Conservation (phyloP, 2,797 vertebrate species). For the Siniperca scherzeri region DNA sequence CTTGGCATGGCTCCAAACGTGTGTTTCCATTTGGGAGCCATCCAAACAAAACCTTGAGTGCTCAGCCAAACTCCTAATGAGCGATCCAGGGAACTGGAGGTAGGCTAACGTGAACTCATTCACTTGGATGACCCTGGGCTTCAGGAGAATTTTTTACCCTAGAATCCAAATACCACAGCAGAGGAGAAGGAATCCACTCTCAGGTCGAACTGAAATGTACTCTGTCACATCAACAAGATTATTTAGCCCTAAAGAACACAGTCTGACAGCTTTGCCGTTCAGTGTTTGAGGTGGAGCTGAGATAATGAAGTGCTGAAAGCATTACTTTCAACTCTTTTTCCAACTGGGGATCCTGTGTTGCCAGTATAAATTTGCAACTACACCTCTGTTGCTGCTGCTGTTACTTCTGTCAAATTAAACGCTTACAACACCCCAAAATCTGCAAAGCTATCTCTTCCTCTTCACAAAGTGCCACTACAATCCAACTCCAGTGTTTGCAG, state of each 20-base stretch:
- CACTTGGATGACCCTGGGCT: constrained; percentile 64
- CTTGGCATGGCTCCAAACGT: constrained; percentile 76
- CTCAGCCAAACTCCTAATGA: constrained; percentile 80
- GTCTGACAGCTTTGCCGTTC: constrained; percentile 49
- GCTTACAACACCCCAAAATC: constrained; percentile 7
- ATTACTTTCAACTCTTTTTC: constrained; percentile 34
- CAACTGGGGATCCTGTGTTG: constrained; percentile 22
- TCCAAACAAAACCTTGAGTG: constrained; percentile 81
- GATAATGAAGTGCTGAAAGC: constrained; percentile 51
- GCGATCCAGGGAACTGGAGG: constrained; percentile 67
- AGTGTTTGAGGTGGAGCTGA: constrained; percentile 43
- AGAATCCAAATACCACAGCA: constrained; percentile 46
- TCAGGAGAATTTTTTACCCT: constrained; percentile 18
- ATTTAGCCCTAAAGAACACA: constrained; percentile 34
- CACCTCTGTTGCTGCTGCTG: constrained; percentile 13
- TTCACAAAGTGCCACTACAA: constrained; percentile 24
- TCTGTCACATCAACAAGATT: constrained; percentile 46
- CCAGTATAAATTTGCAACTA: constrained; percentile 27
- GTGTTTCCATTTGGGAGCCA: constrained; percentile 83
- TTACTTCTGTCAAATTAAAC: constrained; percentile 44
- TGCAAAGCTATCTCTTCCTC: constrained; percentile 21
- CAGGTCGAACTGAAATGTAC: constrained; percentile 44
- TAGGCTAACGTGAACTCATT: constrained; percentile 74
- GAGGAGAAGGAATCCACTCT: constrained; percentile 38
- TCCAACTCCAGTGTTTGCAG: constrained; percentile 19